Percentiles rank a stretch among this genome's conserved stretches.
These are phyloP conservation scores for Muscina levida DNA, from an alignment of 2,888 invertebrate genomes.

Conservation along the genomic window DNA sequence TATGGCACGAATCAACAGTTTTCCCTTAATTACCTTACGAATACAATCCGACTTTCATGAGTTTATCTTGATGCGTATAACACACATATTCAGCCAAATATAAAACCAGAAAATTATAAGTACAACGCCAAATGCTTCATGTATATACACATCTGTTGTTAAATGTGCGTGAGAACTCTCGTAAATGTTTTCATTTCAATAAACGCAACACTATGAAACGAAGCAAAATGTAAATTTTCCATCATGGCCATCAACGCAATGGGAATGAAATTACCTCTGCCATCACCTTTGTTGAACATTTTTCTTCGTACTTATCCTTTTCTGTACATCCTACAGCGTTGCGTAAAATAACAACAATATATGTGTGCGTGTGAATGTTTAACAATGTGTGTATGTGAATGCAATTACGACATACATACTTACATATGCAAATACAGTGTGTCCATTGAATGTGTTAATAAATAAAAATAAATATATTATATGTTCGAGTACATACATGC, in stretches of 20 bases:
- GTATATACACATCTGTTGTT: background rate
- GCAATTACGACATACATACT: too few species aligned
- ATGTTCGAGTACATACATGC: too few species aligned
- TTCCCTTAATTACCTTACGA: too few species aligned
- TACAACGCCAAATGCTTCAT: too few species aligned
- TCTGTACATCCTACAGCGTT: too few species aligned
- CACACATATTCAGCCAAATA: too few species aligned
- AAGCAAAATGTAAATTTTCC: slow-evolving; percentile 11
- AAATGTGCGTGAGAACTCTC: slow-evolving; percentile 9
- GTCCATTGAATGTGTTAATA: background rate
- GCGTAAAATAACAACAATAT: background rate
- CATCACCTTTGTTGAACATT: background rate
- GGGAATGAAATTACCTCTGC: background rate
- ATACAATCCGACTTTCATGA: too few species aligned
- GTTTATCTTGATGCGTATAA: too few species aligned
- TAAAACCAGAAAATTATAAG: too few species aligned
- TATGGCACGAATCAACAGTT: too few species aligned
- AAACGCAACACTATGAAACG: background rate
- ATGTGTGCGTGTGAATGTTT: background rate
- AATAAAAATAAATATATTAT: too few species aligned
- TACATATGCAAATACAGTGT: too few species aligned
- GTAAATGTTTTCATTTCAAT: slow-evolving; percentile 22
- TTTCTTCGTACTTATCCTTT: background rate
- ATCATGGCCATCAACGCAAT: background rate
- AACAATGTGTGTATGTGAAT: background rate